These are phyloP conservation scores for Neomorphus geoffroyi DNA, from an alignment of 2,797 vertebrate species.

Conservation along the genomic window DNA sequence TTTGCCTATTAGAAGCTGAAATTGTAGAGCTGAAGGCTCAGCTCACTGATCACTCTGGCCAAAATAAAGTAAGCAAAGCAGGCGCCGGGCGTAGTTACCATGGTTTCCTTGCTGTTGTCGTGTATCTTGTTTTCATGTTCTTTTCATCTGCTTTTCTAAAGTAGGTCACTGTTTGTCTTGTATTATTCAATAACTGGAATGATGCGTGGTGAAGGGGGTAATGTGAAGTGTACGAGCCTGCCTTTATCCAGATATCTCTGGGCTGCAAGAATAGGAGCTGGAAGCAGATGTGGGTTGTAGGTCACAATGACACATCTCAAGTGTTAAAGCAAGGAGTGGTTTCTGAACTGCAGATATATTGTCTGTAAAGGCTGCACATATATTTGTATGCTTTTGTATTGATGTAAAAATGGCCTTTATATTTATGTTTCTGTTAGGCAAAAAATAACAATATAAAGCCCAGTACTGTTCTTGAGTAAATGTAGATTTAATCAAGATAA, in stretches of 20 bases:
- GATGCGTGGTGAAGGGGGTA: conserved; percentile 73
- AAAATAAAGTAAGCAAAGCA: conserved; percentile 84
- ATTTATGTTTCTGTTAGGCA: neutral
- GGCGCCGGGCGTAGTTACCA: conserved; percentile 71
- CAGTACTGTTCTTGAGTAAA: neutral
- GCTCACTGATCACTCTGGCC: conserved; percentile 78
- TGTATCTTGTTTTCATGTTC: conserved; percentile 81
- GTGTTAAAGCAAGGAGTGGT: neutral
- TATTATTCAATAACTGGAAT: conserved; percentile 90
- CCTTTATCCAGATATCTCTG: conserved; percentile 56
- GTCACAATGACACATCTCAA: neutral
- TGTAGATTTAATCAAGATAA: neutral
- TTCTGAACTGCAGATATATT: neutral
- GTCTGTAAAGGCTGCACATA: neutral
- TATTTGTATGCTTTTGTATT: neutral
- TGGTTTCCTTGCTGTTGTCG: conserved; percentile 77
- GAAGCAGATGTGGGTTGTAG: conserved; percentile 12
- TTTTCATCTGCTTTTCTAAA: conserved; percentile 88
- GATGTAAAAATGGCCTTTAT: neutral
- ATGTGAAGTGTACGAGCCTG: conserved; percentile 60
- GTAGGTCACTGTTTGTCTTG: conserved; percentile 97
- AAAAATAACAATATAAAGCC: neutral
- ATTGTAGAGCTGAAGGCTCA: conserved; percentile 89
- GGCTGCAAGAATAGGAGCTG: conserved; percentile 27
- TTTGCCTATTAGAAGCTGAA: conserved; percentile 90